phyloP scores from a whole-genome alignment of 2,113 vertebrate genomes.

The Triplophysa siluroides region DNA sequence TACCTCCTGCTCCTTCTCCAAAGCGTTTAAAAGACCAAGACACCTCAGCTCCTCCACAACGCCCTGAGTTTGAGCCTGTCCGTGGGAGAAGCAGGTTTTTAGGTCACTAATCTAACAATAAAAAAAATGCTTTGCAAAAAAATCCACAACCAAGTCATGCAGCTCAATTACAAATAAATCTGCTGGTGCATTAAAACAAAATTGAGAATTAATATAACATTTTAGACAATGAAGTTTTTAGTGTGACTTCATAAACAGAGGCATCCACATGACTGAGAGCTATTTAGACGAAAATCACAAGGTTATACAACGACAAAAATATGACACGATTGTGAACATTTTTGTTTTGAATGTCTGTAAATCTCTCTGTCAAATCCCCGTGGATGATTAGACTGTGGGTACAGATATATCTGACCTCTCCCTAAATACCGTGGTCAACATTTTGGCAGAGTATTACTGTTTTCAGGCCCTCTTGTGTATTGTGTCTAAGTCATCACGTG shows the following conservation, averaged over 20 bases:
- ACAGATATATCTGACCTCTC: background rate
- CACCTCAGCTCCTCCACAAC: conserved; percentile 69
- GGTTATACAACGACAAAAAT: background rate
- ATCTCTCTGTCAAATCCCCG: background rate
- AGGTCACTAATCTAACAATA: background rate
- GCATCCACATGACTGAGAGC: background rate
- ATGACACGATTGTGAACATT: background rate
- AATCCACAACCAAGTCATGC: background rate
- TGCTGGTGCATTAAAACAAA: too few relatives aligned
- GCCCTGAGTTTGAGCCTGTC: conserved; percentile 61
- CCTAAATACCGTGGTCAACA: conserved; percentile 13
- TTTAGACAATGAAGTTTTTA: too few relatives aligned
- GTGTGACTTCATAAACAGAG: background rate
- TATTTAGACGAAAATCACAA: background rate
- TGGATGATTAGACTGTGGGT: background rate
- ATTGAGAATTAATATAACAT: too few relatives aligned
- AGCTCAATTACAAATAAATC: too few relatives aligned
- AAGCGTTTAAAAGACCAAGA: conserved; percentile 64
- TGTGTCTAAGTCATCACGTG: conserved; percentile 25
- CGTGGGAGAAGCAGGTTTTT: background rate
- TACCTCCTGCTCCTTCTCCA: conserved; percentile 62
- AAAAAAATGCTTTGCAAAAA: background rate
- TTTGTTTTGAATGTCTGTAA: background rate
- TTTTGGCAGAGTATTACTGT: conserved; percentile 26
- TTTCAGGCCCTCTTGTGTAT: conserved; percentile 23